Conservation (phyloP, 2,888 invertebrate species). For the Brachyptera risi region DNA sequence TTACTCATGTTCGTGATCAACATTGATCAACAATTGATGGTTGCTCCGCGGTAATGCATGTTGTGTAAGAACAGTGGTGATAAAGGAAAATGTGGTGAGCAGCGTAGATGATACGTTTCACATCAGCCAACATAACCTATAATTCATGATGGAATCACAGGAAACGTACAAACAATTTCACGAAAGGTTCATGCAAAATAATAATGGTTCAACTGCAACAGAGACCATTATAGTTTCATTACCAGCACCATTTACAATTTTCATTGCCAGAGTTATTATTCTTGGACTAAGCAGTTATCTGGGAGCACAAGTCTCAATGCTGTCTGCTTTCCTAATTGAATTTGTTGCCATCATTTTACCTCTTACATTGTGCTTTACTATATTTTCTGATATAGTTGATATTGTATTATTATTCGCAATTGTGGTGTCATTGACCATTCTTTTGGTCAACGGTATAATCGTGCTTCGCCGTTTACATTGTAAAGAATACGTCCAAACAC, state of each 20-base stretch:
- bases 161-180: slow-evolving; percentile 50
- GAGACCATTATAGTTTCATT: slow-evolving; percentile 49
- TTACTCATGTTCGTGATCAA: too few relatives aligned
- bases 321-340: slow-evolving; percentile 47
- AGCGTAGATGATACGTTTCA: too few relatives aligned
- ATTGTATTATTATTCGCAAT: slow-evolving; percentile 33
- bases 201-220: slow-evolving; percentile 51
- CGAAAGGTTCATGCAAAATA: slow-evolving; percentile 52
- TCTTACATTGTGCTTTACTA: slow-evolving; percentile 54
- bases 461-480: slow-evolving; percentile 11
- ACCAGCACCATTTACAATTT: slow-evolving; percentile 27
- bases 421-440: slow-evolving; percentile 32
- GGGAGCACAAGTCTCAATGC: not conserved
- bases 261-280: slow-evolving; percentile 19
- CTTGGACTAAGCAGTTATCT: not conserved
- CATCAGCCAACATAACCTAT: too few relatives aligned
- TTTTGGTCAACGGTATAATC: slow-evolving; percentile 21
- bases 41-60: too few relatives aligned
- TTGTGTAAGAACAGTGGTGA: too few relatives aligned
- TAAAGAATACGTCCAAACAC: not conserved
- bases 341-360: slow-evolving; percentile 55
- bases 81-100: too few relatives aligned
- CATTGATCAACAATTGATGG: too few relatives aligned
- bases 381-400: slow-evolving; percentile 45
- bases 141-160: slow-evolving; percentile 16